Conservation (phyloP, 1,140 invertebrate species). For the Arctopsyche grandis region DNA sequence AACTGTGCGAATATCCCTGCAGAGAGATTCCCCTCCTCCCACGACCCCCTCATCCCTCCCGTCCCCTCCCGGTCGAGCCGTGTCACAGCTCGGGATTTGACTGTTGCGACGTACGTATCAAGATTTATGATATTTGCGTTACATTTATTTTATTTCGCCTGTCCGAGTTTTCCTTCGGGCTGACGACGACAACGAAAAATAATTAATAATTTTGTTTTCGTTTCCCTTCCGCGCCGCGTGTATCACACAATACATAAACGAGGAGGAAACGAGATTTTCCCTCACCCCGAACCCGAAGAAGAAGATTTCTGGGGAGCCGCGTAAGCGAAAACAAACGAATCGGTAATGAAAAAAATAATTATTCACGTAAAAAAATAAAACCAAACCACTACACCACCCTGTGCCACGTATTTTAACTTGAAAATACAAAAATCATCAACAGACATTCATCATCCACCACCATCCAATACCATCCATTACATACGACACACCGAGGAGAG, state of each 20-base stretch:
- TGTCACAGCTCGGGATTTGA: slow-evolving; percentile 50
- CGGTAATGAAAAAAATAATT: neutral
- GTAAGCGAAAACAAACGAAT: neutral
- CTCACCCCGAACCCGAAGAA: neutral
- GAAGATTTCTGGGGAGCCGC: too few species aligned
- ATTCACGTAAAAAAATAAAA: too few species aligned
- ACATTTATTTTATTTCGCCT: slow-evolving; percentile 49
- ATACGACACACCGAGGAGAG: too few species aligned
- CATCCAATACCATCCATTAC: too few species aligned
- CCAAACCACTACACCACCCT: too few species aligned
- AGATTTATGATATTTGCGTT: slow-evolving; percentile 53
- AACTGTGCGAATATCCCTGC: too few species aligned
- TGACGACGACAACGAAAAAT: slow-evolving; percentile 48
- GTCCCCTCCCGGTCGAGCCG: neutral
- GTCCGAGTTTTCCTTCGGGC: slow-evolving; percentile 41
- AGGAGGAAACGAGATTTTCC: neutral
- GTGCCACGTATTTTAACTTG: too few species aligned
- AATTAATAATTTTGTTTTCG: slow-evolving; percentile 54
- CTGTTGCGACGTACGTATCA: slow-evolving; percentile 49
- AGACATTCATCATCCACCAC: too few species aligned
- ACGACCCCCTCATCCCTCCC: too few species aligned
- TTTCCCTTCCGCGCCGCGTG: slow-evolving; percentile 39
- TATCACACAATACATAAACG: neutral
- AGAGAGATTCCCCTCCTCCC: too few species aligned
- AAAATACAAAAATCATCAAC: too few species aligned